Conservation (phyloP, 2,113 vertebrate genomes). For the Petromus typicus region DNA sequence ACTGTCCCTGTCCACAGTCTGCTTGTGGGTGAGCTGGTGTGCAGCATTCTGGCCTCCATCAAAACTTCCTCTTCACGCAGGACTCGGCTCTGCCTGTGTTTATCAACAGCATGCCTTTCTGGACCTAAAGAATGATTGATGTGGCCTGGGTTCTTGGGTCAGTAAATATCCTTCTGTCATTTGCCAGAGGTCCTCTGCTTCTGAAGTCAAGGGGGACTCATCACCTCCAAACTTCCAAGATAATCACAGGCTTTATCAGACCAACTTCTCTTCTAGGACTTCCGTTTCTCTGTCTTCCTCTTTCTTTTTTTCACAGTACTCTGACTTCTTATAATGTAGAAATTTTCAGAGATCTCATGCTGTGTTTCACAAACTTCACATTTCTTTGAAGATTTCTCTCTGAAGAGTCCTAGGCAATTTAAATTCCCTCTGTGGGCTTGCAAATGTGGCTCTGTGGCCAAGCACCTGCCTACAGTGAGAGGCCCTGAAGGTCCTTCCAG, state of each 20-base stretch:
- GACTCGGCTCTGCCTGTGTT: not conserved
- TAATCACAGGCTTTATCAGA: not conserved
- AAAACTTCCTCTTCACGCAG: conserved; percentile 52
- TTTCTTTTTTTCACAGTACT: not conserved
- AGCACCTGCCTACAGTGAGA: not conserved
- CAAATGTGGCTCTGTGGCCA: not conserved
- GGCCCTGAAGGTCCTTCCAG: no score
- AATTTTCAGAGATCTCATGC: not conserved
- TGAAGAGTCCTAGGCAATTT: not conserved
- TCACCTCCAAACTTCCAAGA: not conserved
- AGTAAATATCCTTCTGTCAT: not conserved
- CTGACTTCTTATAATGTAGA: conserved; percentile 41
- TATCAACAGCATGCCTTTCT: not conserved
- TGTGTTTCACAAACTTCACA: not conserved
- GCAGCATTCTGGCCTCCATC: not conserved
- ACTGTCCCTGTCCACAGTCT: accelerated
- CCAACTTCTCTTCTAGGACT: not conserved
- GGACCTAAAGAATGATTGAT: not conserved
- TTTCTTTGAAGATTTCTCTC: not conserved
- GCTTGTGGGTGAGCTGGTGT: not conserved
- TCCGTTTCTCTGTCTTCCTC: not conserved
- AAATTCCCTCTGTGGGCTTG: not conserved
- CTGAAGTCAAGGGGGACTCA: not conserved
- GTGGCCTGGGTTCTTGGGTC: not conserved
- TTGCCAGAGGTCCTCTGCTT: not conserved